phyloP scores from a whole-genome alignment of 1,140 invertebrate species.

The Drosophila neocordata region DNA sequence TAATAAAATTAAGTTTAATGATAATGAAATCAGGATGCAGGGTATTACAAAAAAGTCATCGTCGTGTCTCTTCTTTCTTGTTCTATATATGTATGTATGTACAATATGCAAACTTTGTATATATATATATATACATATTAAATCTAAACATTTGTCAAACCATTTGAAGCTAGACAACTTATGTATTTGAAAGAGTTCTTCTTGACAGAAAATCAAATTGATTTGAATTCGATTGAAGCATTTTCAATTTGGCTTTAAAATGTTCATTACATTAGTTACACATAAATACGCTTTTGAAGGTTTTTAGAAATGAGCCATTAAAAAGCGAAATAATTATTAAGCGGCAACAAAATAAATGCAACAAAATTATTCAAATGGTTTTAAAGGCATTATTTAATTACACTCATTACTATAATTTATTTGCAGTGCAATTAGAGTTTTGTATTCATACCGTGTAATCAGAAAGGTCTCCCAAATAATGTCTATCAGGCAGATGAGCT shows the following conservation, averaged over 20 bases:
- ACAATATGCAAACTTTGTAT: background rate
- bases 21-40: too few relatives aligned
- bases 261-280: background rate
- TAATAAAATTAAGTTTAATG: too few relatives aligned
- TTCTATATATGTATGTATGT: background rate
- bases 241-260: slow-evolving; percentile 25
- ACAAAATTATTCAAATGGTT: background rate
- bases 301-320: slow-evolving; percentile 29
- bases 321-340: slow-evolving; percentile 4
- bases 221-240: slow-evolving; percentile 29
- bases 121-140: slow-evolving; percentile 38
- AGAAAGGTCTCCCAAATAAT: background rate
- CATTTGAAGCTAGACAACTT: slow-evolving; percentile 40
- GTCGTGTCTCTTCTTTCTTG: too few relatives aligned
- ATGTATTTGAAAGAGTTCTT: slow-evolving; percentile 31
- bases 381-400: background rate
- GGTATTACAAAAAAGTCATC: too few relatives aligned
- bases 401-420: background rate
- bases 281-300: slow-evolving; percentile 6
- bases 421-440: background rate
- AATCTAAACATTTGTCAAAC: slow-evolving; percentile 57
- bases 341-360: background rate
- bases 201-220: slow-evolving; percentile 36
- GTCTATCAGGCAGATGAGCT: background rate
- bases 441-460: background rate